These are phyloP conservation scores for Plagodis pulveraria DNA, from an alignment of 2,888 invertebrate genomes.

Conservation along the genomic window DNA sequence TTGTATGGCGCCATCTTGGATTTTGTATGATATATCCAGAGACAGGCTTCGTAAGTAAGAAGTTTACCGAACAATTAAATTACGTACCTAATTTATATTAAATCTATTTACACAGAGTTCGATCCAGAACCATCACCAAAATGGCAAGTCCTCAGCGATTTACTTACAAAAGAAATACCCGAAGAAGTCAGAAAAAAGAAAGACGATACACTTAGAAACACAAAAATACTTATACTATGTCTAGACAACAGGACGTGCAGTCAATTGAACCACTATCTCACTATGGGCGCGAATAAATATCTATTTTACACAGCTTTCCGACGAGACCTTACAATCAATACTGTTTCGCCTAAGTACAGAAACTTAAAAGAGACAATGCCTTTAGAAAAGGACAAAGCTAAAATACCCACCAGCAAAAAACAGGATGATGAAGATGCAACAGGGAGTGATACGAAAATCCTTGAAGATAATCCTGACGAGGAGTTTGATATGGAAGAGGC, in stretches of 20 bases:
- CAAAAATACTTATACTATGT: conserved; percentile 93
- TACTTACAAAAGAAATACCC: conserved; percentile 92
- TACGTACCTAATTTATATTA: no score
- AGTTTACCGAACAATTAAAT: no score
- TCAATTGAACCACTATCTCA: conserved; percentile 90
- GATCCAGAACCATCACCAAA: conserved; percentile 95
- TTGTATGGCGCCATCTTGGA: no score
- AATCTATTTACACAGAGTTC: conserved; percentile 81
- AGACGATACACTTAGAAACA: conserved; percentile 64
- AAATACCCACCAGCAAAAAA: conserved; percentile 36
- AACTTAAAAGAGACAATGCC: conserved; percentile 50
- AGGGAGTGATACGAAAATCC: conserved; percentile 30
- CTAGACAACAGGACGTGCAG: conserved; percentile 93
- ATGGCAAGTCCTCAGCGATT: conserved; percentile 93
- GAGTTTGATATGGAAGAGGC: conserved; percentile 66
- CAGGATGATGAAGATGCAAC: conserved; percentile 11
- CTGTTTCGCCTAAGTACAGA: conserved; percentile 81
- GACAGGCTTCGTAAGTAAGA: no score
- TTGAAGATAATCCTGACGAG: conserved; percentile 46
- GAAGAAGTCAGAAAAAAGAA: conserved; percentile 86
- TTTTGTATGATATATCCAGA: no score
- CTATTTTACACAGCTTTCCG: conserved; percentile 86
- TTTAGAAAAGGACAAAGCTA: conserved; percentile 42
- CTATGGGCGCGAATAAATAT: conserved; percentile 87
- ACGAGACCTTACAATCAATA: conserved; percentile 84